Percentiles rank a stretch among this genome's conserved stretches.
These are phyloP conservation scores for Sander lucioperca DNA, from an alignment of 2,113 vertebrate genomes.

Conservation along the genomic window DNA sequence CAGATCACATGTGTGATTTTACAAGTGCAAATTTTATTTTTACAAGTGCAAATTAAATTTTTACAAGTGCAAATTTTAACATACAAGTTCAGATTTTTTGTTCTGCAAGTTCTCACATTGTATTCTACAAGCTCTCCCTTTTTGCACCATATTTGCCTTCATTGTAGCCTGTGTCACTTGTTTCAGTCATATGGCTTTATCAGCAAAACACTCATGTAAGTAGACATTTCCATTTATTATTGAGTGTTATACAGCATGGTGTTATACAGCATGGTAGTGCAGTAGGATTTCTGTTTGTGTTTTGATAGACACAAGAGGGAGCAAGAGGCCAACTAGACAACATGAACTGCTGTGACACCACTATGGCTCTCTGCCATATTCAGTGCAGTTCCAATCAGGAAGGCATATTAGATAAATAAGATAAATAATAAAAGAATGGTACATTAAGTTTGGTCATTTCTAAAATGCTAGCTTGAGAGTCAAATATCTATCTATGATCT, in stretches of 20 bases:
- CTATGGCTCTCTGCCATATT: no score
- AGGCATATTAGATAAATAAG: neutral
- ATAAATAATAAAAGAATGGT: neutral
- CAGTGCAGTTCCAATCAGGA: neutral
- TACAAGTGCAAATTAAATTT: no score
- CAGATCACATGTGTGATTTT: no score
- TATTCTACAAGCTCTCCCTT: no score
- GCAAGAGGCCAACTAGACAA: conserved; percentile 46
- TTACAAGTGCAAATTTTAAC: no score
- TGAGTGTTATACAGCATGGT: neutral
- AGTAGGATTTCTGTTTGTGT: neutral
- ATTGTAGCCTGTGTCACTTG: no score
- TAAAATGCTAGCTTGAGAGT: neutral
- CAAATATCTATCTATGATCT: neutral
- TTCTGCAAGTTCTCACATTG: no score
- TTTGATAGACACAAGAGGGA: conserved; percentile 60
- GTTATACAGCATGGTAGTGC: neutral
- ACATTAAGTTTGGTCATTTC: neutral
- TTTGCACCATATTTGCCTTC: no score
- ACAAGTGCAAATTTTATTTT: no score
- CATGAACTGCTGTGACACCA: neutral
- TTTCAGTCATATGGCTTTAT: neutral
- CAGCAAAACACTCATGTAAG: neutral
- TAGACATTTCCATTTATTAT: neutral
- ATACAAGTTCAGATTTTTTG: no score